Percentiles rank a stretch among this genome's conserved stretches.
These are phyloP conservation scores for Notothenia rossii DNA, from an alignment of 2,113 vertebrate genomes.

Conservation along the genomic window DNA sequence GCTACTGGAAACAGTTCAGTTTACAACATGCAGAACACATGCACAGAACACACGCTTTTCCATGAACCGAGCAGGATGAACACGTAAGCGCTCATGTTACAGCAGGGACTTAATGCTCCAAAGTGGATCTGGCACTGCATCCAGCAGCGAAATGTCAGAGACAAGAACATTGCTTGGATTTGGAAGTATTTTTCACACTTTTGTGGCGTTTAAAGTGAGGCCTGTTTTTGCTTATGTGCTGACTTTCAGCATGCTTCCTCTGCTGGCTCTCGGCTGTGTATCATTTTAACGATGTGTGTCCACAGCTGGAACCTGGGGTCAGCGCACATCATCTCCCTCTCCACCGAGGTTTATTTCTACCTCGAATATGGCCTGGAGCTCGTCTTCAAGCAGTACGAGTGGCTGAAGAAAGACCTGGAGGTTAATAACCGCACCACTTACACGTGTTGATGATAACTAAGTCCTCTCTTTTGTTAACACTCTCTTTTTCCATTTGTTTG, in stretches of 20 bases:
- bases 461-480: conserved; percentile 27
- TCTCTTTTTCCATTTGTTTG: too few species aligned
- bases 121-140: conserved; percentile 6
- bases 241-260: conserved; percentile 41
- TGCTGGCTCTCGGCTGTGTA: conserved; percentile 35
- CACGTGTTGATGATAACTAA: conserved; percentile 13
- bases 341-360: conserved; percentile 92
- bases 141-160: conserved; percentile 12
- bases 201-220: conserved; percentile 18
- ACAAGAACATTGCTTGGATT: conserved; percentile 1
- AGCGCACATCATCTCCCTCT: conserved; percentile 90
- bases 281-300: conserved; percentile 62
- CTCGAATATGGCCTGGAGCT: conserved; percentile 85
- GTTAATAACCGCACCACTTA: conserved; percentile 66
- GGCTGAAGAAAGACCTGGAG: conserved; percentile 89
- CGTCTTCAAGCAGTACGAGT: conserved; percentile 86
- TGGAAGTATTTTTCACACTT: conserved; percentile 41
- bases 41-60: conserved; percentile 28
- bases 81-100: neutral
- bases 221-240: conserved; percentile 33
- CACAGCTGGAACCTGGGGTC: conserved; percentile 90
- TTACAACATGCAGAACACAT: conserved; percentile 28
- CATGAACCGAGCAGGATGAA: neutral
- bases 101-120: neutral
- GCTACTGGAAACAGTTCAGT: conserved; percentile 42